These are phyloP conservation scores for Yponomeuta evonymella DNA, from an alignment of 2,888 invertebrate species.

Conservation along the genomic window DNA sequence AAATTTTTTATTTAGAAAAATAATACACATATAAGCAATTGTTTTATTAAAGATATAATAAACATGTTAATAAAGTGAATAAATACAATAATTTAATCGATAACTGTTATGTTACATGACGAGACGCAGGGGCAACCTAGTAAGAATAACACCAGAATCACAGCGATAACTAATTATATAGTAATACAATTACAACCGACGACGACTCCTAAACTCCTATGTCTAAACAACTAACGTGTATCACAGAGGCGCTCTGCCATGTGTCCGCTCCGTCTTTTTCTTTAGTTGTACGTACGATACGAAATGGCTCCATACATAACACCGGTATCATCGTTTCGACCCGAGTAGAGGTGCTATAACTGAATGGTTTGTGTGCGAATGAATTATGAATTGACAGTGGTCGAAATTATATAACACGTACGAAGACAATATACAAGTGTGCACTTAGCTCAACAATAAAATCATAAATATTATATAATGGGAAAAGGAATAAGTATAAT, in stretches of 20 bases:
- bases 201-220: slow-evolving; percentile 35
- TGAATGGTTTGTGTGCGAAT: too few relatives aligned
- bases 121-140: slow-evolving; percentile 51
- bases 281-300: background rate
- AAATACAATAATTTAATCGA: slow-evolving; percentile 60
- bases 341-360: too few relatives aligned
- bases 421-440: too few relatives aligned
- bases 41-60: slow-evolving; percentile 76
- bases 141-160: slow-evolving; percentile 40
- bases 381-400: too few relatives aligned
- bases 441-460: too few relatives aligned
- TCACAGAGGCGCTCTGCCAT: slow-evolving; percentile 63
- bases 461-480: too few relatives aligned
- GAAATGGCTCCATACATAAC: background rate
- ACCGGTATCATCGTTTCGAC: too few relatives aligned
- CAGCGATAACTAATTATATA: slow-evolving; percentile 19
- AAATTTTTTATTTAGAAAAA: background rate
- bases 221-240: slow-evolving; percentile 57
- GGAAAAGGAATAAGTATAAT: too few relatives aligned
- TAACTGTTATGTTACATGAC: slow-evolving; percentile 30
- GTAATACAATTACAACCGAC: slow-evolving; percentile 41
- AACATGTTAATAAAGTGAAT: slow-evolving; percentile 75
- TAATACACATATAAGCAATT: slow-evolving; percentile 60
- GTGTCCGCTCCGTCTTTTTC: slow-evolving; percentile 33
- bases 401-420: too few relatives aligned